These are phyloP conservation scores for Dromococcyx pavoninus DNA, from an alignment of 2,797 vertebrate species.

Conservation along the genomic window DNA sequence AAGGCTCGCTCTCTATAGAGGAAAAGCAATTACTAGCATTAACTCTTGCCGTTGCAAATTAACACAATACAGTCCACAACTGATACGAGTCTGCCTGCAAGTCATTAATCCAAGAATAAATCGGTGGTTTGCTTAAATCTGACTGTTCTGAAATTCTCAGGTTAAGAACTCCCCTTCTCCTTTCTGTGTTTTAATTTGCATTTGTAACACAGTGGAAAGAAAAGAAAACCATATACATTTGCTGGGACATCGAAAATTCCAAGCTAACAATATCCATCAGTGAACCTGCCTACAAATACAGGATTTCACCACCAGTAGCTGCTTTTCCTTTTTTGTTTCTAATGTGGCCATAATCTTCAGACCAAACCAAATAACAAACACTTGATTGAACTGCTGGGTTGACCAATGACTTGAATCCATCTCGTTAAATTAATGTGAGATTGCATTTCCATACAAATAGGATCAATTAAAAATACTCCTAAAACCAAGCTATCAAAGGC, in stretches of 20 bases:
- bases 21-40: constrained; percentile 57
- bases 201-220: constrained; percentile 9
- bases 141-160: background rate
- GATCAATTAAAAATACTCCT: constrained; percentile 68
- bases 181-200: background rate
- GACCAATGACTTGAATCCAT: constrained; percentile 56
- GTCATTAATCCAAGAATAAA: constrained; percentile 18
- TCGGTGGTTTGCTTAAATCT: background rate
- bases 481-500: constrained; percentile 54
- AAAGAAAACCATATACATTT: background rate
- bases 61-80: constrained; percentile 29
- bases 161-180: background rate
- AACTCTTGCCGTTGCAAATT: constrained; percentile 59
- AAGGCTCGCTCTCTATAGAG: constrained; percentile 29
- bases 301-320: background rate
- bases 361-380: background rate
- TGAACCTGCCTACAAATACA: constrained; percentile 15
- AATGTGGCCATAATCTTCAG: constrained; percentile 10
- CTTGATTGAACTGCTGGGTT: constrained; percentile 42
- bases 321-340: background rate
- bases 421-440: constrained; percentile 61
- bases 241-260: background rate
- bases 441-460: constrained; percentile 72
- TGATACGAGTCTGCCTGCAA: background rate
- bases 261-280: background rate